These are phyloP conservation scores for Caradrina clavipalpis DNA, from an alignment of 2,888 invertebrate genomes.

Conservation along the genomic window DNA sequence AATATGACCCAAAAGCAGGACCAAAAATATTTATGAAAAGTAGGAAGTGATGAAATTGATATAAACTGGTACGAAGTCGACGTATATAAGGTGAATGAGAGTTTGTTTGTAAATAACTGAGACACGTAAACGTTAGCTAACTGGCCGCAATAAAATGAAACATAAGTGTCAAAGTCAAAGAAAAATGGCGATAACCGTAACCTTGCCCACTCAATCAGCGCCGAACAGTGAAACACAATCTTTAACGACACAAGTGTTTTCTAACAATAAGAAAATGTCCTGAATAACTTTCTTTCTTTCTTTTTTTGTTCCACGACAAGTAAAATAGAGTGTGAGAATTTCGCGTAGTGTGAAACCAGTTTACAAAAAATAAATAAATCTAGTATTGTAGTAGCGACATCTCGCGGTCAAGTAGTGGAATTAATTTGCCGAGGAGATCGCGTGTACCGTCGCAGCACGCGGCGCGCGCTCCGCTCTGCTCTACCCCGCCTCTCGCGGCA, in stretches of 20 bases:
- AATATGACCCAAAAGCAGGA: not conserved
- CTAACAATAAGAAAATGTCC: not conserved
- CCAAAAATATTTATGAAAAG: not conserved
- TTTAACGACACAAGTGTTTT: not conserved
- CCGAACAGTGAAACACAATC: constrained; percentile 15
- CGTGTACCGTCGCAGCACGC: not conserved
- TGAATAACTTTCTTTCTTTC: not conserved
- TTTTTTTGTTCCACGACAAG: not conserved
- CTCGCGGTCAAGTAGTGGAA: constrained; percentile 28
- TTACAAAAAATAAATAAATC: not conserved
- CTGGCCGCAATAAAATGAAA: constrained; percentile 15
- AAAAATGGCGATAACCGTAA: constrained; percentile 26
- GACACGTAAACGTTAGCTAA: not conserved
- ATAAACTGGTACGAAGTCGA: not conserved
- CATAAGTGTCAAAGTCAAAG: constrained; percentile 31
- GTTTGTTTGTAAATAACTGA: not conserved
- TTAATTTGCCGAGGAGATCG: constrained; percentile 1
- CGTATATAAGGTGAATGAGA: not conserved
- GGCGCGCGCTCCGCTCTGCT: not conserved
- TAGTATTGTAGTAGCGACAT: constrained; percentile 24
- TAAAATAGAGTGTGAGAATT: not conserved
- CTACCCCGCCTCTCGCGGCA: not conserved
- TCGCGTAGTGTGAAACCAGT: not conserved
- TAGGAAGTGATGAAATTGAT: not conserved
- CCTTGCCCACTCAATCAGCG: constrained; percentile 9